Conservation (phyloP, 2,888 invertebrate genomes). For the Hirtodrosophila confusa region DNA sequence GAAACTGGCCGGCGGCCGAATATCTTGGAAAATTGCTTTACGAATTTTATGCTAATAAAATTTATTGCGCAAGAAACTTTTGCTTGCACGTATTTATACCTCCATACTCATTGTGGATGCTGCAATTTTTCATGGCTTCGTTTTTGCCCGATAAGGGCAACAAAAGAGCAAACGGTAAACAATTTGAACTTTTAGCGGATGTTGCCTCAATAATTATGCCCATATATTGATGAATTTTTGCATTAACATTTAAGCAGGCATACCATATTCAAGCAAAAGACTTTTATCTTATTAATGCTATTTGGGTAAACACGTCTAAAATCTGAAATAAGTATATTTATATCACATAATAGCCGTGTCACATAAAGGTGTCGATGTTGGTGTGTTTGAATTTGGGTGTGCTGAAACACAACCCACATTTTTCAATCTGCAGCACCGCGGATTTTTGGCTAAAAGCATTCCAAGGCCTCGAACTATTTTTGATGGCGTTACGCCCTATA, state of each 20-base stretch:
- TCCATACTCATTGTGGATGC: conserved; percentile 42
- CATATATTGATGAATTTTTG: conserved; percentile 23
- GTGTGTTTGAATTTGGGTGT: conserved; percentile 2
- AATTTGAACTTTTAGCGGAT: conserved; percentile 50
- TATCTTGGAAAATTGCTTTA: conserved; percentile 50
- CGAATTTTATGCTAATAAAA: conserved; percentile 71
- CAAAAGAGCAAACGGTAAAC: conserved; percentile 37
- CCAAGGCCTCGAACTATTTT: conserved; percentile 61
- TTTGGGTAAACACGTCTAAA: conserved; percentile 19
- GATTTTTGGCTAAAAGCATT: conserved; percentile 72
- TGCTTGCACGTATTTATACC: conserved; percentile 46
- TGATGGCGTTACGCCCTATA: too few relatives aligned
- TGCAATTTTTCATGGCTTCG: conserved; percentile 44
- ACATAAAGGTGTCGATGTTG: too few relatives aligned
- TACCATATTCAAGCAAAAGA: background rate
- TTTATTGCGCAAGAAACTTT: conserved; percentile 48
- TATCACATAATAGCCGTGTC: too few relatives aligned
- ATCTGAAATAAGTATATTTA: too few relatives aligned
- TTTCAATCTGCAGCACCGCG: conserved; percentile 31
- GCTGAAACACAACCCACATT: conserved; percentile 41
- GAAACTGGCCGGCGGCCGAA: conserved; percentile 44
- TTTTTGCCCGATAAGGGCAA: conserved; percentile 1
- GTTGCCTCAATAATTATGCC: conserved; percentile 36
- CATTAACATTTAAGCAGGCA: conserved; percentile 6
- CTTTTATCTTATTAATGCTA: conserved; percentile 19